Base-by-base conservation (phyloP, 2,888 invertebrate species). In the Copidosoma aretas region DNA sequence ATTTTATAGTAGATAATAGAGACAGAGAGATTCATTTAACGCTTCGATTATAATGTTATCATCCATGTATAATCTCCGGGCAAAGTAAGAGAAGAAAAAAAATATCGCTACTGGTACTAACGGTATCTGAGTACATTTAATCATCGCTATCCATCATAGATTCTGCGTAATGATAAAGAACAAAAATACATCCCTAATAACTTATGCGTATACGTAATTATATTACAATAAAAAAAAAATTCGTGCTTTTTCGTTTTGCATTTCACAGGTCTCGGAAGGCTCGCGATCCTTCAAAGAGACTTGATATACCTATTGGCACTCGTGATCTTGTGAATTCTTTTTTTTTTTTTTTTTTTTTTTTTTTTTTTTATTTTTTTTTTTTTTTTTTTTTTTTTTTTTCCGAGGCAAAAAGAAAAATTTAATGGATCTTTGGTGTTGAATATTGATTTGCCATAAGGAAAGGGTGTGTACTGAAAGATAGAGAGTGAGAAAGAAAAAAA, bases 61-160 rank as follows among this genome's bases (percentile, higher is more conserved):
- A 32, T 54, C 58, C 70, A 60, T n/a, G 21, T 51, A 52, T 32
- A 32, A 46, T 46, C 17, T 46, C 43, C 43, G 43, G 12, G 43
- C 43, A 46, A 46, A 46, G 43, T 46, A 46, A 15, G 17, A 57
- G 43, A 56, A 67, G 3, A 53, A 52, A 64, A 52, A 62, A 65
- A 68, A 65, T 67, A 65, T 64, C 64, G 67, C 67, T 62, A 71
- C 65, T 62, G 71, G 60, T 68, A 71, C 58, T 66, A 71, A 66
- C 60, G 60, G 65, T 71, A 71, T 71, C 65, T 71, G 63, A 65
- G 63, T 17, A 59, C 65, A 66, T 68, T 71, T 68, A 68, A 62
- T 68, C 65, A 60, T 60, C 32, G 64, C 49, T 71, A 67, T 62
- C 41, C 21, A 67, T 39, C 59, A 51, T 70, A 70, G 46, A 21